Evolutionary conservation across 2,888 invertebrate species (phyloP).

Genomic region (Phymatocera aterrima): DNA sequence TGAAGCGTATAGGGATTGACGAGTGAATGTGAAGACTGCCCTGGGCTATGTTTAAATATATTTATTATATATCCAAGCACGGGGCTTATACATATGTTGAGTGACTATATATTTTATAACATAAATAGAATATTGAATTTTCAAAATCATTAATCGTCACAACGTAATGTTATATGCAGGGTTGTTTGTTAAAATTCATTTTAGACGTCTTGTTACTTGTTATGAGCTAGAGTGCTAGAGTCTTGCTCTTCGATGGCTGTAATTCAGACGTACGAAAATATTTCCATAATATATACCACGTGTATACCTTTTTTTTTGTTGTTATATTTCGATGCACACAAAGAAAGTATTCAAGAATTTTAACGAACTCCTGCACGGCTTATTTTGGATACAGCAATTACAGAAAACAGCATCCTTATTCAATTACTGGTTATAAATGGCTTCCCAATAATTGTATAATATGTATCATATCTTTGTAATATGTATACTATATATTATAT

Average conservation of each 20-base stretch:
- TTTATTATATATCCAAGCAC: slow-evolving; percentile 39
- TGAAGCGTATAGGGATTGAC: background rate
- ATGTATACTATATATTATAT: background rate
- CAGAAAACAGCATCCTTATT: background rate
- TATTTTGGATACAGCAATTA: too few relatives aligned
- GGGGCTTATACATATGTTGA: slow-evolving; percentile 14
- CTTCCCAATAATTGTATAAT: slow-evolving; percentile 16
- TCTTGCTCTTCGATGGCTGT: slow-evolving; percentile 36
- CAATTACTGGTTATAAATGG: background rate
- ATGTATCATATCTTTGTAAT: too few relatives aligned
- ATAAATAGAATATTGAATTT: slow-evolving; percentile 32
- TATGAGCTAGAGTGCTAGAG: background rate
- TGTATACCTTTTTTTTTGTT: background rate
- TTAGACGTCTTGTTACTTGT: background rate
- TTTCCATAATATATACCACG: slow-evolving; percentile 16
- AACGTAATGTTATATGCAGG: slow-evolving; percentile 29
- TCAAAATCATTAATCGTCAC: slow-evolving; percentile 26
- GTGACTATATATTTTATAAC: slow-evolving; percentile 27
- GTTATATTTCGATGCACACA: slow-evolving; percentile 15
- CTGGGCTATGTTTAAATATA: slow-evolving; percentile 35
- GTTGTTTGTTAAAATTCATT: slow-evolving; percentile 28
- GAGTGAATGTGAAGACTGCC: background rate
- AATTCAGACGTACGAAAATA: slow-evolving; percentile 29
- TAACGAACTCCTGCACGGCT: slow-evolving; percentile 17
- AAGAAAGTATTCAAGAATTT: slow-evolving; percentile 24